Base-by-base conservation (phyloP, 1,140 invertebrate species). In the Saccostrea echinata region DNA sequence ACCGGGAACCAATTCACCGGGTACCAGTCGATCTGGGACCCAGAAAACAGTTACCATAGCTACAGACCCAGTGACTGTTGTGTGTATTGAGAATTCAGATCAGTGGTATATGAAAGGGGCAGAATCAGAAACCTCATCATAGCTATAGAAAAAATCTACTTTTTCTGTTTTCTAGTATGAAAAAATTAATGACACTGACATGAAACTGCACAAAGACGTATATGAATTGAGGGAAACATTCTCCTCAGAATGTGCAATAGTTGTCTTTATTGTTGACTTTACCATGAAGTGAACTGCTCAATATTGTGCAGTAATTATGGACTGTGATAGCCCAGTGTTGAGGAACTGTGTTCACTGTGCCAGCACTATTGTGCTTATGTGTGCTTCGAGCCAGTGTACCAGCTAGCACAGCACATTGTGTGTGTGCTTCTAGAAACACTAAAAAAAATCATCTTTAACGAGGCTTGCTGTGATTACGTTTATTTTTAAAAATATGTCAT, bases 31-130 rank as follows among this genome's bases (percentile, higher is more conserved):
- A 30, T 76, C 68, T 76, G 68, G 24, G 68, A 27, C 68, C 12
- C 68, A 76, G 16, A 76, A 76, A 30, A 76, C 68, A 33, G 68
- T 76, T 76, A 76, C 68, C 68, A 76, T 76, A 76, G 68, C 68
- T 30, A 30, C 68, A 76, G 68, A 76, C 68, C 68, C 68, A 33
- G 68, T 76, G 68, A 76, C 68, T 76, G 68, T 76, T 30, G 68
- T 76, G 68, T 76, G 68, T 76, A 76, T 76, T 76, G 68, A 76
- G 27, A 76, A 76, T 30, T 76, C 68, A 76, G 68, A 76, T 76
- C 68, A 76, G 68, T 76, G 68, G 68, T 61, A 21, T 21, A 61
- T 61, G 55, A 61, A n/a, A 61, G 55, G 55, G 18, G 8, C 6
- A 16, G 18, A 61, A 61, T 61, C 55, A 61, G 55, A 61, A 21